Base-by-base conservation (phyloP, 2,888 invertebrate species). In the Apomyelois bistriatella region DNA sequence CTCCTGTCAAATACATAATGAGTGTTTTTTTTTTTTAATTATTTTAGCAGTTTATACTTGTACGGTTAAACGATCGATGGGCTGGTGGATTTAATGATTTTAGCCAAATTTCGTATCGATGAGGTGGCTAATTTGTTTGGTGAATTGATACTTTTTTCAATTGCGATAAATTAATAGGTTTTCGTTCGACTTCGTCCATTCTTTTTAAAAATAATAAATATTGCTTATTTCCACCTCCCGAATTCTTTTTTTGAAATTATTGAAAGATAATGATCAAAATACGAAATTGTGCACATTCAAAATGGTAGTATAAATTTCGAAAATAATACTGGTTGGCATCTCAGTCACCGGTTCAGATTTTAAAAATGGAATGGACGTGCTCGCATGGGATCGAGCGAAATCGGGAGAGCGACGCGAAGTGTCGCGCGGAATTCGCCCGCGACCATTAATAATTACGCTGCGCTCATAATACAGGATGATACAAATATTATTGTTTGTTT, bases 1-100 rank as follows among this genome's bases (percentile, higher is more conserved):
- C 68, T 70, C 69, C 76, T 81, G 84, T 83, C 82, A 83, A 79
- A 82, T 82, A 85, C 79, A 87, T 87, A 85, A 82, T 80, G 73
- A 76, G 71, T 60, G 65, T 62, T 70, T 75, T 74, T 75, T 76
- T 72, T 68, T 74, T 75, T 76, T 72, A 68, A 68, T 61, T 42
- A 36, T 67, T 81, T 79, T 69, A 58, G 62, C 62, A 62, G 52
- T 56, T 65, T 66, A 66, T 65, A 64, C 63, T 64, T 62, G 59
- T 64, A 67, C 61, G 61, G 64, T 64, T 59, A 65, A 68, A 58
- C 70, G 73, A 73, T 74, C 76, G 74, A 76, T 76, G 68, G 61
- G 49, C 48, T 42, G 59, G 57, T 42, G 59, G 57, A 59, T 66
- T 57, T 64, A 61, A 66, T 64, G 61, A 57, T 59, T 60, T 58